Evolutionary conservation across 1,140 invertebrate genomes (phyloP), one percentile per base, ranked within the genome.

Genomic region (Adelges cooleyi): DNA sequence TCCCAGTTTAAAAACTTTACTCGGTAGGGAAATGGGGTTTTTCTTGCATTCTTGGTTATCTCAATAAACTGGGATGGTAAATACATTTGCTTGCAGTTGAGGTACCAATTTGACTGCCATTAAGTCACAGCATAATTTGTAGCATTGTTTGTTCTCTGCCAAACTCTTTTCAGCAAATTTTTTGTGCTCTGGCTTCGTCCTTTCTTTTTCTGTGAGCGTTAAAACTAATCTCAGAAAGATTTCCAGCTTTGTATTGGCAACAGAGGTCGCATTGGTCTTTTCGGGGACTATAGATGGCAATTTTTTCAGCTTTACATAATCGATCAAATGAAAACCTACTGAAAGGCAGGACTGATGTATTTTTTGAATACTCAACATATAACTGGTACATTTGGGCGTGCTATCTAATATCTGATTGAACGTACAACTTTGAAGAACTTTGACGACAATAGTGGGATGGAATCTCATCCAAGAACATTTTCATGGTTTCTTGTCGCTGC

Each of bases 91-190:
- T 50, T 27, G 48, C 13, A 25, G 11, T 25, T 50, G 48, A 15
- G 23, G 48, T 50, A 50, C 13, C 13, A 50, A 50, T 50, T 50
- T 50, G 10, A 50, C 48, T 50, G 48, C 23, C 48, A 50, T 50
- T 27, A 50, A n/a, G 23, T 50, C 48, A 50, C 48, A 50, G n/a
- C 22, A 50, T 50, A 50, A 27, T n/a, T 22, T 50, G 27, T 50
- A 50, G 20, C 48, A 50, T 27, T 27, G 22, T 27, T 25, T 27
- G 13, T 50, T n/a, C 23, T 8, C 11, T 13, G 48, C 48, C 10
- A 8, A 50, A n/a, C 27, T 50, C 27, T 50, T 50, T 22, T 50
- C 23, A n/a, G 20, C 20, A 4, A 25, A n/a, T 25, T 2, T 50
- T 50, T 50, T 50, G 48, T 50, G 23, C 23, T 17, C 15, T 50